A percentile compares a stretch with the other conserved stretches of the same genome.
Evolutionary conservation across 2,888 invertebrate species (phyloP).

Genomic region (Oscheius sp.): DNA sequence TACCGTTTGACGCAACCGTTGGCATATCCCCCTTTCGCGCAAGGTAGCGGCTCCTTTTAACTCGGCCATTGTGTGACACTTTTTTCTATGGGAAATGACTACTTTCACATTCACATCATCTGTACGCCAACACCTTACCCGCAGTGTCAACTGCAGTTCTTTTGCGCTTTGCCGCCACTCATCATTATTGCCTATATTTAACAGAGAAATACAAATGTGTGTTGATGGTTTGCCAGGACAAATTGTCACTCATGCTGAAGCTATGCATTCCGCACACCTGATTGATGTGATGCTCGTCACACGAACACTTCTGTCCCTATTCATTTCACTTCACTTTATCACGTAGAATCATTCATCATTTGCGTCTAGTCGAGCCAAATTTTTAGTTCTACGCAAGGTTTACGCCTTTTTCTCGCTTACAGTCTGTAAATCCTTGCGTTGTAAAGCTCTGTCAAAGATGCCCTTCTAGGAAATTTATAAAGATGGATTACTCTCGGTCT

Average conservation of each 20-base stretch:
- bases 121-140: constrained; percentile 22
- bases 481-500: no score
- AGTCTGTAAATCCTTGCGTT: background rate
- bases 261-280: constrained; percentile 37
- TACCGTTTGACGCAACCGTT: background rate
- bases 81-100: constrained; percentile 23
- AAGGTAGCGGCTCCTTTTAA: constrained; percentile 20
- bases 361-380: background rate
- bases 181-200: background rate
- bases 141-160: background rate
- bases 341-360: constrained; percentile 11
- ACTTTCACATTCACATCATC: constrained; percentile 28
- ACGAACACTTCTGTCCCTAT: constrained; percentile 33
- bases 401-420: background rate
- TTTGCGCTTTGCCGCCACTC: background rate
- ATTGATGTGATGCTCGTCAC: constrained; percentile 34
- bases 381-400: background rate
- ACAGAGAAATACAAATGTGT: constrained; percentile 15
- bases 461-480: background rate
- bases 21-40: constrained; percentile 17
- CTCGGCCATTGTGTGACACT: constrained; percentile 9
- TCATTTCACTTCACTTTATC: constrained; percentile 29
- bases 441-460: background rate
- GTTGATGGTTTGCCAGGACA: constrained; percentile 25
- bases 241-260: constrained; percentile 35